Conservation (phyloP, 2,113 vertebrate genomes). For the Motacilla alba region DNA sequence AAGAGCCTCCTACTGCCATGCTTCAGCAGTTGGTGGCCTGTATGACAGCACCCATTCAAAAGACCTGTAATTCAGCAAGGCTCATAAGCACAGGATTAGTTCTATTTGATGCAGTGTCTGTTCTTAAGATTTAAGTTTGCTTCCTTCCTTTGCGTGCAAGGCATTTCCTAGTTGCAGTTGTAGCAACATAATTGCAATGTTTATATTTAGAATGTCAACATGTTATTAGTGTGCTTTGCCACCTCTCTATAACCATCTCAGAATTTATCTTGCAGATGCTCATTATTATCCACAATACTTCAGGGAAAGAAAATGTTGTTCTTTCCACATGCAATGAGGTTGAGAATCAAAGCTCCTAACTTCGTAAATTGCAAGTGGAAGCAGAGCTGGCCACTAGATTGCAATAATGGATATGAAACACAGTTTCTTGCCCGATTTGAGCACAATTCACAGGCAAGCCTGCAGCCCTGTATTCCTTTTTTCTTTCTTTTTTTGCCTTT, state of each 20-base stretch:
- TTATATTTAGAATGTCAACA: conserved; percentile 37
- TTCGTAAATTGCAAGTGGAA: background rate
- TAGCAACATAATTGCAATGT: conserved; percentile 42
- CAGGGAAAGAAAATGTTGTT: background rate
- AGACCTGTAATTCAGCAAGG: background rate
- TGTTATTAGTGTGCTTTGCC: conserved; percentile 25
- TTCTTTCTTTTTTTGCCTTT: background rate
- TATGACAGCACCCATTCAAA: background rate
- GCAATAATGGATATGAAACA: background rate
- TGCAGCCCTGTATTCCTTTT: background rate
- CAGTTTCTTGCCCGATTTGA: background rate
- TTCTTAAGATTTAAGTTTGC: background rate
- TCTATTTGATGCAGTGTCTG: background rate
- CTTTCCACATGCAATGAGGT: background rate
- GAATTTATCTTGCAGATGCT: background rate
- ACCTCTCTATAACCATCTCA: background rate
- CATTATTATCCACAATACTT: background rate
- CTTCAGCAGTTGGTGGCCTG: background rate
- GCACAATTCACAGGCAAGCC: background rate
- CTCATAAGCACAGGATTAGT: background rate
- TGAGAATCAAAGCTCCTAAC: background rate
- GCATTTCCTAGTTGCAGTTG: background rate
- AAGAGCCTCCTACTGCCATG: background rate
- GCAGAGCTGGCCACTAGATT: background rate
- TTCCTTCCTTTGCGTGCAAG: background rate